Base-by-base conservation (phyloP, 2,797 vertebrate genomes). In the Chelon labrosus region DNA sequence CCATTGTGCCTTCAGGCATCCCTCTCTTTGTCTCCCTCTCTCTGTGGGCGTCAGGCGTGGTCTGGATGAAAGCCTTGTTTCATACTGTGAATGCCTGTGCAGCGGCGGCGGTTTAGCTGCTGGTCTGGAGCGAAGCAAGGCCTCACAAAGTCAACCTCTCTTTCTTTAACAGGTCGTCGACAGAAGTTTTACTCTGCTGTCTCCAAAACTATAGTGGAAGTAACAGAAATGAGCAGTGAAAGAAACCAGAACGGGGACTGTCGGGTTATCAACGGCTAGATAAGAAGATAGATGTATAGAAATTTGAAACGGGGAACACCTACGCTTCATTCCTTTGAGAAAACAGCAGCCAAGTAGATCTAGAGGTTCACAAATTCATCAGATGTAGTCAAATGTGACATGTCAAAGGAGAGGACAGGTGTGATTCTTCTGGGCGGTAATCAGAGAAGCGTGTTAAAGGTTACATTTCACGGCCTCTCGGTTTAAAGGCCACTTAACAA, bases 41-140 rank as follows among this genome's bases (percentile, higher is more conserved):
- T 38, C 10, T 67, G 78, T 73, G 79, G 63, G 84, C 62, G 50
- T 80, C 64, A 69, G 75, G 80, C 65, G 20, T 72, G 65, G 73
- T 65, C 79, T 79, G 70, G 85, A 88, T 84, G 75, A 83, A 82
- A 67, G 83, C 75, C 69, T 75, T 63, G 69, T 80, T 83, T 90
- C 72, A 83, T 78, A 19, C 31, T 74, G 50, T 59, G 46, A 83
- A 82, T 73, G 66, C 59, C 67, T 75, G 69, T 65, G 62, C 71
- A 71, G 51, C 14, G 39, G 39, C 70, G 53, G 60, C 19, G 38
- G 50, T 56, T 59, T 19, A 35, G 52, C 42, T 70, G 59, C 65
- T 57, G 6, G 37, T 68, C 63, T 73, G n/a, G 11, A 59, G 20
- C 14, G 31, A 65, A 65, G 27, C 41, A 38, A 65, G 13, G 16